Base-by-base conservation (phyloP, 2,113 vertebrate species). In the Anarhynchus alexandrinus region DNA sequence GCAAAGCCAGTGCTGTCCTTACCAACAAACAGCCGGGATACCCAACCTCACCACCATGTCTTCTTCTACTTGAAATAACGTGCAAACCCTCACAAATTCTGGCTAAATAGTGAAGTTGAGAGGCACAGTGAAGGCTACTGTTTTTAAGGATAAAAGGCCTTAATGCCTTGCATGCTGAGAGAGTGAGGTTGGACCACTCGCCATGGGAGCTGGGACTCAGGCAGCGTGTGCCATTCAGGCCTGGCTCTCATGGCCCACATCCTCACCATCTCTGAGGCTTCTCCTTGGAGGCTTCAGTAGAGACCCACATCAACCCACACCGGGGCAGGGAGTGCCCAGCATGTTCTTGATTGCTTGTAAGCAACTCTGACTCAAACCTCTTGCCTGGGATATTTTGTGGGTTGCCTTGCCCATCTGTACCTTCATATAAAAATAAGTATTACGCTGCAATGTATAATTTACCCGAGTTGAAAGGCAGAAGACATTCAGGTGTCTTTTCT, bases 1-100 rank as follows among this genome's bases (percentile, higher is more conserved):
- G 49, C 49, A 51, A 13, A 51, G 49, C 49, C 22, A 52, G 8
- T 61, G 18, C 3, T 3, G 13, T 43, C 34, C 32, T 17, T 38
- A 1, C 0, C 0, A 17, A 26, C 36, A 4, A 15, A 5, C 11
- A 11, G 8, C 76, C 5, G 1, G 49, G 57, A 40, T 16, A 57
- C 12, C 42, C 5, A 2, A 19, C 40, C 21, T 55, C 43, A 10
- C 7, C 43, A 27, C 16, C 20, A 0, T 2, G 1, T 55, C 57
- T 2, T 32, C 47, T 74, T 52, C 47, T 65, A 15, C 23, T 15
- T 30, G 70, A 72, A 58, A 47, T 38, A 52, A 17, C 38, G 36
- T 61, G 49, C 42, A 80, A 43, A 59, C 6, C 14, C 83, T 34
- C 38, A 27, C 20, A 47, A 36, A 40, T 47, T 45, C 22, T 61